Conservation (phyloP, 2,797 vertebrate species). For the Chiroxiphia lanceolata region DNA sequence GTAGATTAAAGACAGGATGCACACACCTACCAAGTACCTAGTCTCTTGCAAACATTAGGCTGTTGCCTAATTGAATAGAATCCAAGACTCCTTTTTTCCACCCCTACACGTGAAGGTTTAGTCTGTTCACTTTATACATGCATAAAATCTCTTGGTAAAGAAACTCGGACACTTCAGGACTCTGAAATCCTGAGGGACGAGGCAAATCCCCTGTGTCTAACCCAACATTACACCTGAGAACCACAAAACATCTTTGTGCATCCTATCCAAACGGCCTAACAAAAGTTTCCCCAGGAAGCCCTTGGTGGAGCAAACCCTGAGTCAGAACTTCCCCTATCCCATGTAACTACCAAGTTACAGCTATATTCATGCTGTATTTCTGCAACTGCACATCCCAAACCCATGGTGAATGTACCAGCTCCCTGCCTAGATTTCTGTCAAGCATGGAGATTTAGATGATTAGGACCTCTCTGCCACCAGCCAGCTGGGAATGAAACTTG, state of each 20-base stretch:
- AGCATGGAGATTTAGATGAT: not conserved
- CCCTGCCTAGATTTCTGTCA: not conserved
- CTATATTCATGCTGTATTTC: not conserved
- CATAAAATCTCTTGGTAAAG: not conserved
- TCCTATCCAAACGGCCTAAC: not conserved
- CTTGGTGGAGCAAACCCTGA: not conserved
- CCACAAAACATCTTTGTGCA: not conserved
- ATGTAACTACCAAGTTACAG: not conserved
- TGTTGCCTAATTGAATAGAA: fast-evolving
- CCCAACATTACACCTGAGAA: not conserved
- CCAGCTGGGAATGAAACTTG: not conserved
- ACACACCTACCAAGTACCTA: not conserved
- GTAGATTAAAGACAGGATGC: not conserved
- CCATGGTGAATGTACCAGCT: not conserved
- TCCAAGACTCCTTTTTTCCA: not conserved
- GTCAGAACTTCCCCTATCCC: not conserved
- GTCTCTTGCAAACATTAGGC: not conserved
- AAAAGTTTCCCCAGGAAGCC: not conserved
- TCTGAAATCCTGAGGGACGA: not conserved
- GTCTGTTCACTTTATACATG: not conserved
- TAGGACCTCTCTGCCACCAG: not conserved
- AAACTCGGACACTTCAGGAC: not conserved
- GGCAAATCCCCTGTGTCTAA: not conserved
- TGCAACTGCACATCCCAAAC: not conserved
- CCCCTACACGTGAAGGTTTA: not conserved